Evolutionary conservation across 30 jellyfish, hydroid and myxozoan genomes (phyloP).

Genomic region (Aurelia sp.): DNA sequence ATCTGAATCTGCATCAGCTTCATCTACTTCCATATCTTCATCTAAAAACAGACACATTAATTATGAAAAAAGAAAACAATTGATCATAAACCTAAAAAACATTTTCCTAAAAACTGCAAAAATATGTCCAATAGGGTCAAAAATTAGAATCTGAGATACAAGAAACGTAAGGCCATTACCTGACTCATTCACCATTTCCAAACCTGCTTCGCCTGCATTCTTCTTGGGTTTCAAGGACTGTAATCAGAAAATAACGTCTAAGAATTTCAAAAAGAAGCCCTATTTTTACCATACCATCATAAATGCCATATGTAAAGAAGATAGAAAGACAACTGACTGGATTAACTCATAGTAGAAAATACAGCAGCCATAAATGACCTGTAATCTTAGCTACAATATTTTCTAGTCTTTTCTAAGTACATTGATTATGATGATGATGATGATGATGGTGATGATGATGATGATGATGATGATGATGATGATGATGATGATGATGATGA

Average conservation of each 20-base stretch:
- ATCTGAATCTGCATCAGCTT: not conserved
- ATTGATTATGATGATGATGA: not conserved
- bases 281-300: not conserved
- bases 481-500: not conserved
- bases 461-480: not conserved
- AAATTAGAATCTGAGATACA: too few species aligned
- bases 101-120: too few species aligned
- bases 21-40: conserved; percentile 1
- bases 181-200: conserved; percentile 58
- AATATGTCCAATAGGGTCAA: too few species aligned
- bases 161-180: conserved; percentile 10
- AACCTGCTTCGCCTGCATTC: conserved; percentile 42
- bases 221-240: conserved; percentile 69
- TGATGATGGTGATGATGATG: not conserved
- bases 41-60: too few species aligned
- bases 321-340: not conserved
- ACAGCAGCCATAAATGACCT: too few species aligned
- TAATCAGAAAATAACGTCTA: not conserved
- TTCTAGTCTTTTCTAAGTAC: too few species aligned
- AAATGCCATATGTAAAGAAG: not conserved
- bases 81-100: not conserved
- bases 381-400: too few species aligned
- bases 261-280: not conserved
- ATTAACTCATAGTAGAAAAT: too few species aligned
- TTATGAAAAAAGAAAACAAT: not conserved